A percentile compares a stretch with the other conserved stretches of the same genome.
Conservation (phyloP, 2,113 vertebrate genomes). For the Pristiophorus japonicus region DNA sequence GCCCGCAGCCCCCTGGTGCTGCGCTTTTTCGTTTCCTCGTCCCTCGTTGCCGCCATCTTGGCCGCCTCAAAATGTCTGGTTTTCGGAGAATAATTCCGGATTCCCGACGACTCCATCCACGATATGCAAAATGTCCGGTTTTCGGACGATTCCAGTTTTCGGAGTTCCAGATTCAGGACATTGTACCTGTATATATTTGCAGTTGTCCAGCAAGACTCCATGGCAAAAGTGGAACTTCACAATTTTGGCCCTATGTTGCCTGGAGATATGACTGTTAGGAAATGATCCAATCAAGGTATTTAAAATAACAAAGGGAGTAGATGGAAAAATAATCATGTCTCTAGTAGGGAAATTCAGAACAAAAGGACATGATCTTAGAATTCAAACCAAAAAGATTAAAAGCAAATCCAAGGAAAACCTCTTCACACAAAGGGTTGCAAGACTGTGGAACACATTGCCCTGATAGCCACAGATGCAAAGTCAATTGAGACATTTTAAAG, state of each 20-base stretch:
- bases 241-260: background rate
- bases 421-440: background rate
- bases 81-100: too few relatives aligned
- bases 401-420: background rate
- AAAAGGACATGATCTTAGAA: background rate
- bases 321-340: too few relatives aligned
- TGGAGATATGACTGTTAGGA: background rate
- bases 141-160: too few relatives aligned
- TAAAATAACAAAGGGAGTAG: too few relatives aligned
- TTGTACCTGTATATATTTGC: background rate
- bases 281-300: background rate
- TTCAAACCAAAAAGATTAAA: background rate
- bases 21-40: too few relatives aligned
- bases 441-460: background rate
- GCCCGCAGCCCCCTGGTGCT: too few relatives aligned
- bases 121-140: too few relatives aligned
- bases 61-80: too few relatives aligned
- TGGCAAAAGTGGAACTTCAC: background rate
- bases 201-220: background rate
- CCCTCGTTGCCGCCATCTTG: too few relatives aligned
- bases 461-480: background rate
- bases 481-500: background rate
- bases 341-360: background rate
- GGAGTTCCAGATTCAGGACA: too few relatives aligned
- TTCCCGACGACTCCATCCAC: too few relatives aligned